Evolutionary conservation across 2,113 vertebrate genomes (phyloP).

Genomic region (Anoura caudifer): DNA sequence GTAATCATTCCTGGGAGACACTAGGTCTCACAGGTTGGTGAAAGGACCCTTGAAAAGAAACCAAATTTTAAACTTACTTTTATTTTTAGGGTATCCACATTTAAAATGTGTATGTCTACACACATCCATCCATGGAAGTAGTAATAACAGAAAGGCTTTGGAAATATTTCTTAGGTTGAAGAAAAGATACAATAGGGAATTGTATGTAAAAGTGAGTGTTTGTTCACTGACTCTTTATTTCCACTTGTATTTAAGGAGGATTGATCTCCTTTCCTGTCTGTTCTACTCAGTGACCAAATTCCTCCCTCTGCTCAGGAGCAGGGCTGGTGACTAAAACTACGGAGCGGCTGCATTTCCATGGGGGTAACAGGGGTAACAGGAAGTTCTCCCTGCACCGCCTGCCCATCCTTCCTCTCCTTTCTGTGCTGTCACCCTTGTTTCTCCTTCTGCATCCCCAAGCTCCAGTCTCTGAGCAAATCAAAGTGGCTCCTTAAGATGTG

Average conservation of each 20-base stretch:
- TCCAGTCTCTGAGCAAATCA: neutral
- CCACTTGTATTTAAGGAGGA: neutral
- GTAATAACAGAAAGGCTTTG: neutral
- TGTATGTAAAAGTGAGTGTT: neutral
- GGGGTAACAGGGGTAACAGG: no score
- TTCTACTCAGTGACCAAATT: neutral
- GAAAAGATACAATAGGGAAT: neutral
- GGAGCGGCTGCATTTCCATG: rapidly evolving
- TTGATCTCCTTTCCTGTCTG: neutral
- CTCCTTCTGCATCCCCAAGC: neutral
- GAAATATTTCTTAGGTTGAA: neutral
- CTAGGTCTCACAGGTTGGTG: neutral
- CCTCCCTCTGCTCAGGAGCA: neutral
- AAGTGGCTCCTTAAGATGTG: neutral
- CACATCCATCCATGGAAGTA: neutral
- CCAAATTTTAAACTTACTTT: neutral
- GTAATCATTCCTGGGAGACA: neutral
- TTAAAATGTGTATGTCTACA: neutral
- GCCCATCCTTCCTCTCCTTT: neutral
- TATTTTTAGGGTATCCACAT: neutral
- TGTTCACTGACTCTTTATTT: neutral
- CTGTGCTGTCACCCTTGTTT: neutral
- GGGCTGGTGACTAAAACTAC: neutral
- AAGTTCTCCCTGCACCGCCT: neutral
- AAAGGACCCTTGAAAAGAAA: neutral